Evolutionary conservation across 2,888 invertebrate genomes (phyloP), one percentile per base, ranked within the genome.

Genomic region (Conus canariensis): DNA sequence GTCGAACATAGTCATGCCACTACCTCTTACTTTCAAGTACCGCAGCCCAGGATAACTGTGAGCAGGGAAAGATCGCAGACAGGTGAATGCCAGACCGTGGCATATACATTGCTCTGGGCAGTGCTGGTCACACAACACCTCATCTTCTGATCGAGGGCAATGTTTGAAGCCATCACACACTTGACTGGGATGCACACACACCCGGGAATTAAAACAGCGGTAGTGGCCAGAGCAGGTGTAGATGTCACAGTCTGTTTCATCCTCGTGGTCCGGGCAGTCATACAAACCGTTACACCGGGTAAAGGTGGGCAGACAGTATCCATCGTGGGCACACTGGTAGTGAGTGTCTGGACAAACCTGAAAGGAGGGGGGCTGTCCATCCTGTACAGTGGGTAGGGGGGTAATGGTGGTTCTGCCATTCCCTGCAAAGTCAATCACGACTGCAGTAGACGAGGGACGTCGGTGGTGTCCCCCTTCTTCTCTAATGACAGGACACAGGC

Each of bases 271-370:
- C 8, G 82, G 82, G 56, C 82, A 82, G 82, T 82, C 82, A 16
- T 82, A 10, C n/a, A 82, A 8, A 9, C 82, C 82, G 82, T 82
- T 82, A 19, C 82, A 82, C 8, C 82, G 45, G 8, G 30, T 30
- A 19, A 82, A 82, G 82, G 30, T 56, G 82, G 82, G 82, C 56
- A 82, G 82, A 19, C 82, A 82, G 82, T 82, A 19, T 22, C 56
- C 56, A 9, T 56, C 56, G 8, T 64, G 12, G 9, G 82, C 30
- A 30, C 82, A 82, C 82, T 56, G 82, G 82, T 30, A 82, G 82
- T 82, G 82, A n/a, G 45, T 82, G 56, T 82, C 82, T 19, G 82
- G 82, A 56, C 82, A 80, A 12, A 64, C 60, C 60, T 64, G 60
- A 16, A 64, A 16, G 60, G 60, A 16, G 9, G 60, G 60, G 60